Conservation (phyloP, 2,888 invertebrate genomes). For the Microchrysa polita region DNA sequence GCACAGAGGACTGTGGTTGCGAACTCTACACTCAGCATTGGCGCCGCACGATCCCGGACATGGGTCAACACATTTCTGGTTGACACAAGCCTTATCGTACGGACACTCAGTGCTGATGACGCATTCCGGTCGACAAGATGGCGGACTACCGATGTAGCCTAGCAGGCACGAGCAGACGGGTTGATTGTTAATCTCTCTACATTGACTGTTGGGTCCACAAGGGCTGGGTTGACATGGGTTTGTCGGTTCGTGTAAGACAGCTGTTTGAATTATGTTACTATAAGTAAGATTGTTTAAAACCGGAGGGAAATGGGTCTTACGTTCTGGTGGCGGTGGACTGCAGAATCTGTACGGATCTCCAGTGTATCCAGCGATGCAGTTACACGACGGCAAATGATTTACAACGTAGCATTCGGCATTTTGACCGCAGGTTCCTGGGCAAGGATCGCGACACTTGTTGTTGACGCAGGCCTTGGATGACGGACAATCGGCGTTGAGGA, state of each 20-base stretch:
- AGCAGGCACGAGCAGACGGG: conserved; percentile 81
- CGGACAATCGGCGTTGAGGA: conserved; percentile 77
- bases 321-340: conserved; percentile 63
- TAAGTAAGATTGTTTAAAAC: too few species aligned
- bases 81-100: conserved; percentile 76
- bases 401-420: conserved; percentile 79
- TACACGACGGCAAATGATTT: conserved; percentile 76
- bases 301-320: too few species aligned
- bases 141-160: conserved; percentile 77
- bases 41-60: conserved; percentile 75
- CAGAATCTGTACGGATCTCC: conserved; percentile 79
- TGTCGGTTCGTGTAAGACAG: conserved; percentile 59
- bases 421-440: conserved; percentile 80
- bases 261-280: conserved; percentile 53
- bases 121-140: conserved; percentile 82
- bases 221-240: conserved; percentile 77
- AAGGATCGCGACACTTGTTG: conserved; percentile 81
- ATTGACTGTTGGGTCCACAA: conserved; percentile 80
- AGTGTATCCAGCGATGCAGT: conserved; percentile 75
- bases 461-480: conserved; percentile 76
- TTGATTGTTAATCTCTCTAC: conserved; percentile 74
- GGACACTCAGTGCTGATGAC: conserved; percentile 80
- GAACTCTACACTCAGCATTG: conserved; percentile 78
- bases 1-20: conserved; percentile 83
- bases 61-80: conserved; percentile 80